Evolutionary conservation across 2,888 invertebrate species (phyloP), one percentile per base, ranked within the genome.

Genomic region (Rhabditoides inermis): DNA sequence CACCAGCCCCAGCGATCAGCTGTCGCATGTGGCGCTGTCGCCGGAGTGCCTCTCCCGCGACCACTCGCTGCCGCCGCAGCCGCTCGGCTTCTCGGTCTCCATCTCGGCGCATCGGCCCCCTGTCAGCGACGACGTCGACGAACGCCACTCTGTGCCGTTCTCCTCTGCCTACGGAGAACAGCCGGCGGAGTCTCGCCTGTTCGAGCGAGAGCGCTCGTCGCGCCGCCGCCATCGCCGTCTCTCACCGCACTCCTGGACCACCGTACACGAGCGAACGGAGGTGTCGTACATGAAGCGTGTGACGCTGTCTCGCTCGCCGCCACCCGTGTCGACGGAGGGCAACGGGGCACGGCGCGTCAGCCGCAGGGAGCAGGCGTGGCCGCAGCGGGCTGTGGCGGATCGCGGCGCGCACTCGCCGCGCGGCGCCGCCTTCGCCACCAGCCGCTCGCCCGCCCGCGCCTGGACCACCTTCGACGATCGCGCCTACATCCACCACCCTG

Each of bases 201-300:
- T 55, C 30, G 47, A 52, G 23, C 46, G 55, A 36, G 52, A 47
- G 26, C 37, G 41, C 6, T 27, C 36, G 30, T 37, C 47, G 23
- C 50, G 53, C 22, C 48, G 63, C 18, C 45, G 56, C 2, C 51
- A 56, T 36, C 59, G 63, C 26, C 63, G 67, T 22, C 57, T 63
- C 2, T 61, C 61, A 6, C 63, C 63, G 12, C 63, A 63, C 52
- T 53, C 58, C 3, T 72, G 72, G 72, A 72, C 72, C 1, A 69
- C 68, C 7, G 56, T 72, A 23, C 63, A 68, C 7, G 72, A 72
- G 40, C 66, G 65, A 3, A 66, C 71, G 2, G 68, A 66, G 41
- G 59, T 72, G 45, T 65, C 67, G 28, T 72, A 70, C 56, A 61
- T 70, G 36, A 65, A 68, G 45, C 51, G 62, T 15, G 56, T 65